These are phyloP conservation scores for Anoplophora glabripennis DNA, from an alignment of 1,140 invertebrate genomes.

Conservation along the genomic window DNA sequence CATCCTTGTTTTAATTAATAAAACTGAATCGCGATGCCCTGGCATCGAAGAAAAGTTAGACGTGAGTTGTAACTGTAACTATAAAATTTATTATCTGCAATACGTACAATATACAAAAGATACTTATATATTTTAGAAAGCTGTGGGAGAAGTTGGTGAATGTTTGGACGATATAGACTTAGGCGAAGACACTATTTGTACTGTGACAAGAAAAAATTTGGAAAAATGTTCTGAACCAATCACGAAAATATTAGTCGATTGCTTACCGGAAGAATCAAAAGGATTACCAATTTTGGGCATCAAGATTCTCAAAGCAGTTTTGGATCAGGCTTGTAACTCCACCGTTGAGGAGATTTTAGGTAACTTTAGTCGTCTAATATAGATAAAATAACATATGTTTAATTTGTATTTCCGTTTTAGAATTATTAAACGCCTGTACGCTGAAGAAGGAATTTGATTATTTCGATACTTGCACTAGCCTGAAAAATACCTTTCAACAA, in stretches of 20 bases:
- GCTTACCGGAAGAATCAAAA: constrained; percentile 22
- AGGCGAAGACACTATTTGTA: constrained; percentile 20
- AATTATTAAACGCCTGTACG: constrained; percentile 20
- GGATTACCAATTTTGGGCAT: constrained; percentile 12
- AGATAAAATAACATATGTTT: not conserved
- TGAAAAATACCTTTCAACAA: not conserved
- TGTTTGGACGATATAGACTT: constrained; percentile 16
- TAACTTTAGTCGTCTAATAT: constrained; percentile 2
- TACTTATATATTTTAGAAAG: constrained; percentile 4
- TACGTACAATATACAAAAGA: not conserved
- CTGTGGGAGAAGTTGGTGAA: constrained; percentile 9
- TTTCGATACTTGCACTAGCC: constrained; percentile 11
- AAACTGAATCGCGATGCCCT: constrained; percentile 14
- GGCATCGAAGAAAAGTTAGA: constrained; percentile 19
- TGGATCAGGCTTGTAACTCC: constrained; percentile 16
- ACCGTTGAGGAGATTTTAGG: constrained; percentile 24
- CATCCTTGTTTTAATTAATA: not conserved
- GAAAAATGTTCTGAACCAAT: constrained; percentile 16
- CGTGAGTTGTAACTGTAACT: constrained; percentile 9
- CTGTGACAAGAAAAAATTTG: constrained; percentile 22
- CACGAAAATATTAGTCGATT: constrained; percentile 5
- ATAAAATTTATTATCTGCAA: no score
- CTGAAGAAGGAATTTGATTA: constrained; percentile 11
- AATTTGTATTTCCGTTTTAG: constrained; percentile 9
- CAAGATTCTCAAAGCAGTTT: constrained; percentile 3